Evolutionary conservation across 2,888 invertebrate genomes (phyloP).

Genomic region (Patella depressa): DNA sequence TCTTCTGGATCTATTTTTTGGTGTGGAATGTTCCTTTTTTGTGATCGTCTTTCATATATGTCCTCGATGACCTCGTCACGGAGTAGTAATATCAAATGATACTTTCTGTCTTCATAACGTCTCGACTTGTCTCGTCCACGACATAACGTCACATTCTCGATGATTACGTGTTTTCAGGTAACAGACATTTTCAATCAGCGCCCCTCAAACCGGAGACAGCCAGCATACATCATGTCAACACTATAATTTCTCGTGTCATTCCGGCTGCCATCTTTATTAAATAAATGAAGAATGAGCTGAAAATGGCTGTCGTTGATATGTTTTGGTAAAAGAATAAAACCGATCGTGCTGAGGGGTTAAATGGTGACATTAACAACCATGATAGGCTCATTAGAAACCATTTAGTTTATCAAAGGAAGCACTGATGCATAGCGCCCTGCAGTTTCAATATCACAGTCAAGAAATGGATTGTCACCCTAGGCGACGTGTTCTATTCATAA

Average conservation of each 20-base stretch:
- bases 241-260: neutral
- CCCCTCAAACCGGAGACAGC: neutral
- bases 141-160: too few species aligned
- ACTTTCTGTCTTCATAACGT: too few species aligned
- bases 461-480: neutral
- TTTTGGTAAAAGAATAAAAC: neutral
- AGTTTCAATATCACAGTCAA: conserved; percentile 7
- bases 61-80: too few species aligned
- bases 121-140: too few species aligned
- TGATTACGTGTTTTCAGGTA: neutral
- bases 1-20: too few species aligned
- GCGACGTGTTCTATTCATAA: conserved; percentile 42
- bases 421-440: conserved; percentile 10
- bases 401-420: conserved; percentile 6
- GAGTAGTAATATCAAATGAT: too few species aligned
- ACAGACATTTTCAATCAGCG: neutral
- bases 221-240: neutral
- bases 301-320: conserved; percentile 9
- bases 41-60: too few species aligned
- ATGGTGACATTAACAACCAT: conserved; percentile 10
- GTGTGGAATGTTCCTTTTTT: too few species aligned
- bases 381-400: neutral
- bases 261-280: neutral
- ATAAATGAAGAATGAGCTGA: conserved; percentile 2
- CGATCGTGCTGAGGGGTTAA: conserved; percentile 10